Conservation (phyloP, 1,140 invertebrate genomes). For the Ephestia elutella region DNA sequence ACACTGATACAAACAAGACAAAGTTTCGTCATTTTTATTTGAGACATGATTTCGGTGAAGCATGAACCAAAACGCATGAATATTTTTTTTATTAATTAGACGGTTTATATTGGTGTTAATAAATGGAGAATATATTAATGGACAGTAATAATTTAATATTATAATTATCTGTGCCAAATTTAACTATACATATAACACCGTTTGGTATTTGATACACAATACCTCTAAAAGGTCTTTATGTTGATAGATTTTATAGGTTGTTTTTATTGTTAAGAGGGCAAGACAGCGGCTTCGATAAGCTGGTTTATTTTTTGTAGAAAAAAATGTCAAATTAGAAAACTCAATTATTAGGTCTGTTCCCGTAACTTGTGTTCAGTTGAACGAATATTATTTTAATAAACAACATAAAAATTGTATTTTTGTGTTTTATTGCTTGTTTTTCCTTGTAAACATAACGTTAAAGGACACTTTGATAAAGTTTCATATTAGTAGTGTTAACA, state of each 20-base stretch:
- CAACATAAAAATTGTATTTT: constrained; percentile 65
- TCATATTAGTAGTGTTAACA: too few species aligned
- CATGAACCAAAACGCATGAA: not conserved
- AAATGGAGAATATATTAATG: constrained; percentile 17
- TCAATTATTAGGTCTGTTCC: constrained; percentile 71
- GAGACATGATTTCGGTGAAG: not conserved
- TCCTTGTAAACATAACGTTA: too few species aligned
- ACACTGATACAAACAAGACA: not conserved
- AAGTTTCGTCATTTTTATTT: too few species aligned
- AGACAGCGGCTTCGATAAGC: constrained; percentile 43
- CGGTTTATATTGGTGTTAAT: not conserved
- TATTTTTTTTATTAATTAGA: not conserved
- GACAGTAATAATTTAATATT: constrained; percentile 39
- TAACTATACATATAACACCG: constrained; percentile 33
- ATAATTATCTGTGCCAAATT: constrained; percentile 63
- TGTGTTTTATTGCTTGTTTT: constrained; percentile 30
- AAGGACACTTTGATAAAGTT: too few species aligned
- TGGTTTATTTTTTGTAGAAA: constrained; percentile 55
- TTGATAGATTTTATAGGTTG: constrained; percentile 72
- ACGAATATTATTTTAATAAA: constrained; percentile 75
- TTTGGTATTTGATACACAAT: constrained; percentile 40
- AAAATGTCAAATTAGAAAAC: constrained; percentile 67
- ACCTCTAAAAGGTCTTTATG: constrained; percentile 64
- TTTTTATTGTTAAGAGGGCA: constrained; percentile 72
- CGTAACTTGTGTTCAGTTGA: constrained; percentile 70